Percentiles rank a stretch among this genome's conserved stretches.
Conservation (phyloP, 2,113 vertebrate species). For the Tiliqua scincoides region DNA sequence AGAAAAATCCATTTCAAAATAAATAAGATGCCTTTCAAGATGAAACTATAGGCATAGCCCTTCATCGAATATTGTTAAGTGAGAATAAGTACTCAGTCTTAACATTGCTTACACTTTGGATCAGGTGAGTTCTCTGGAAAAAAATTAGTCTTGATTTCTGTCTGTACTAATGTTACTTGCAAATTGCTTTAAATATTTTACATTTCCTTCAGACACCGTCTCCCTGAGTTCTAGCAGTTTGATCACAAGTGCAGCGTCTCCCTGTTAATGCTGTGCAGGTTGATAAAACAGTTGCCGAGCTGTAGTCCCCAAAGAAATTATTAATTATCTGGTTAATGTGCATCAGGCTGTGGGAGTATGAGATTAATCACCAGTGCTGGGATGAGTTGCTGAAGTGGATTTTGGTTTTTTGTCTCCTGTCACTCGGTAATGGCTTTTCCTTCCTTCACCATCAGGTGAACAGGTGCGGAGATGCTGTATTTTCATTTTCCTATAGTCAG, state of each 20-base stretch:
- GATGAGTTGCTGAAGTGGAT: constrained; percentile 87
- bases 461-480: constrained; percentile 85
- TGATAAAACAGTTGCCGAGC: constrained; percentile 92
- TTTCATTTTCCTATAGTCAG: constrained; percentile 80
- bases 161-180: constrained; percentile 26
- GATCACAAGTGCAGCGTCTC: constrained; percentile 71
- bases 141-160: constrained; percentile 41
- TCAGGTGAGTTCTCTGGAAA: constrained; percentile 16
- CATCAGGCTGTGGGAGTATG: constrained; percentile 90
- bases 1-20: not conserved
- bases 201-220: constrained; percentile 51
- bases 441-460: constrained; percentile 83
- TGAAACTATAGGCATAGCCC: not conserved
- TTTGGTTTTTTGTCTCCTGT: constrained; percentile 86
- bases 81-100: constrained; percentile 41
- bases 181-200: constrained; percentile 53
- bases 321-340: constrained; percentile 99
- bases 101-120: constrained; percentile 38
- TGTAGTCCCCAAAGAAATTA: constrained; percentile 95
- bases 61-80: not conserved
- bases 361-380: constrained; percentile 93
- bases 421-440: constrained; percentile 84
- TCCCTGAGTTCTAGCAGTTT: constrained; percentile 60
- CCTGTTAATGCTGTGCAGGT: constrained; percentile 78
- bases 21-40: not conserved